These are phyloP conservation scores for Eupristina koningsbergeri DNA, from an alignment of 1,140 invertebrate genomes.

Conservation along the genomic window DNA sequence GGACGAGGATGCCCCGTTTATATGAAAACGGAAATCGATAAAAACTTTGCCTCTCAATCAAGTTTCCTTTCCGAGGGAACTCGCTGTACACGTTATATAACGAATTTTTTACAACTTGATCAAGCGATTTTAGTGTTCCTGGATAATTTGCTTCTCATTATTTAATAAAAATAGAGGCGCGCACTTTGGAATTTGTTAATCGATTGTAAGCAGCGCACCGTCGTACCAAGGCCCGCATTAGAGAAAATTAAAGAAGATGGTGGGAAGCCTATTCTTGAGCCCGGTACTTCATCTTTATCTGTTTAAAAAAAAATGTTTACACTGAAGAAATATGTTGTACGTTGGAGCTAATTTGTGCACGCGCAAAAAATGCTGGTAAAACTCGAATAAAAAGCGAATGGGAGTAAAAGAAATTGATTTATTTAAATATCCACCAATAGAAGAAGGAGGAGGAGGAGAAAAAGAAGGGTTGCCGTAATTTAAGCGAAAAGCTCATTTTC, in stretches of 20 bases:
- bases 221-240: not conserved
- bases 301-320: not conserved
- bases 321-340: not conserved
- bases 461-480: no score
- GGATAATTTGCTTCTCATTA: not conserved
- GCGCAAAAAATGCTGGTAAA: not conserved
- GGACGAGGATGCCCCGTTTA: not conserved
- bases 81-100: not conserved
- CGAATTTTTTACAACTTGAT: not conserved
- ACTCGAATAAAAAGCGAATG: not conserved
- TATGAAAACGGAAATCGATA: slow-evolving; percentile 40
- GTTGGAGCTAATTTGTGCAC: not conserved
- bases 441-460: no score
- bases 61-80: not conserved
- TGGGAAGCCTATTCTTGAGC: not conserved
- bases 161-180: not conserved
- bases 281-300: not conserved
- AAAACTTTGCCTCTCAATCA: slow-evolving; percentile 17
- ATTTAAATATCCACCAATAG: not conserved
- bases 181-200: not conserved
- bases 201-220: not conserved
- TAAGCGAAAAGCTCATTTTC: slow-evolving; percentile 10
- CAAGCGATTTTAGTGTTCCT: not conserved
- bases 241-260: not conserved
- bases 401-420: slow-evolving; percentile 25